Conservation (phyloP, 2,797 vertebrate species). For the Siniperca undulata region DNA sequence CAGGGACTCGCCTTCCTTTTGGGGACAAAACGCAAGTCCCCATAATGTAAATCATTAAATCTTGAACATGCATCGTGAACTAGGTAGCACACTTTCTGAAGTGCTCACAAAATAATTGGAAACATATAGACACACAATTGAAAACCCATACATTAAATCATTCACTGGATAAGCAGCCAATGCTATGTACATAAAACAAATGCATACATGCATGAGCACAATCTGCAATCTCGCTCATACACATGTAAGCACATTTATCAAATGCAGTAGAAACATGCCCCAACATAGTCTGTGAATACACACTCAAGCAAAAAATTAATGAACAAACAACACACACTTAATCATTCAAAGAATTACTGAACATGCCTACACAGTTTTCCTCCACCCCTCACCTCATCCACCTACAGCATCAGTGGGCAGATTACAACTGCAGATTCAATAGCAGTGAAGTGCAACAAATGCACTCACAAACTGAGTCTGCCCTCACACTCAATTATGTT, state of each 20-base stretch:
- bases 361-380: constrained; percentile 30
- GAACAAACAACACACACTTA: constrained; percentile 33
- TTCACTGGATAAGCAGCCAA: constrained; percentile 8
- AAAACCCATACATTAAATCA: constrained; percentile 17
- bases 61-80: background rate
- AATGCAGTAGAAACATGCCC: background rate
- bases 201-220: constrained; percentile 2
- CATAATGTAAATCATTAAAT: no score
- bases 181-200: background rate
- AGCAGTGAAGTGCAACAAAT: constrained; percentile 42
- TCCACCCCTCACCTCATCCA: constrained; percentile 19
- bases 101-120: background rate
- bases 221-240: constrained; percentile 1
- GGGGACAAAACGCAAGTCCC: no score
- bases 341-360: constrained; percentile 47
- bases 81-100: constrained; percentile 16
- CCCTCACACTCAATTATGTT: constrained; percentile 40
- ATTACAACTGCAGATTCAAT: constrained; percentile 47
- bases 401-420: constrained; percentile 35
- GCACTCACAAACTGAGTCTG: constrained; percentile 5
- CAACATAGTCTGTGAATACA: constrained; percentile 16
- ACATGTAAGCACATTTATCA: constrained; percentile 14
- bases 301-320: constrained; percentile 13
- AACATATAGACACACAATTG: background rate
- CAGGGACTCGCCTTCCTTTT: no score